Percentiles rank a stretch among this genome's conserved stretches.
These are phyloP conservation scores for Arctopsyche grandis DNA, from an alignment of 1,140 invertebrate species.

Conservation along the genomic window DNA sequence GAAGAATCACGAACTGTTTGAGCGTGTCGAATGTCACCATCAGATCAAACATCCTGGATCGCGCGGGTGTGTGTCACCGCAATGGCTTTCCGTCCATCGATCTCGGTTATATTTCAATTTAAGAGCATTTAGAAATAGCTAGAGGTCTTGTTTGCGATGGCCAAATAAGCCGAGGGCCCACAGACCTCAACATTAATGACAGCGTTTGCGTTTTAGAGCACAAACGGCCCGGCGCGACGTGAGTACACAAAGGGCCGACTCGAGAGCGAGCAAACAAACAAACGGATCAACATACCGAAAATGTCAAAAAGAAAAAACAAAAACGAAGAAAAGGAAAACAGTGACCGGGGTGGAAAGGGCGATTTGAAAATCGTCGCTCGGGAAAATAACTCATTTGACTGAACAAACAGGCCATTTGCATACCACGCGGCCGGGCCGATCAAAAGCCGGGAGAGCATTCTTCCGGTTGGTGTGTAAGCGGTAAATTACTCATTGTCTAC, in stretches of 20 bases:
- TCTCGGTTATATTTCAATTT: constrained; percentile 15
- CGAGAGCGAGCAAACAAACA: constrained; percentile 10
- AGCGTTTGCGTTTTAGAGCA: constrained; percentile 51
- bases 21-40: constrained; percentile 21
- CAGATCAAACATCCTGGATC: constrained; percentile 21
- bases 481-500: constrained; percentile 33
- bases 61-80: background rate
- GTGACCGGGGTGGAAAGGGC: too few species aligned
- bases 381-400: constrained; percentile 46
- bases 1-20: background rate
- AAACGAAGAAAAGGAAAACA: background rate
- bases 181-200: constrained; percentile 41
- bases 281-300: constrained; percentile 10
- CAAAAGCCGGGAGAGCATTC: constrained; percentile 19
- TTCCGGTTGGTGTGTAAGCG: constrained; percentile 5
- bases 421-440: constrained; percentile 27
- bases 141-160: constrained; percentile 33
- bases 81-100: background rate
- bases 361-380: background rate
- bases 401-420: constrained; percentile 42
- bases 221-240: constrained; percentile 29
- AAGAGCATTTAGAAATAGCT: background rate
- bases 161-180: constrained; percentile 42
- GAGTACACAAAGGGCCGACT: constrained; percentile 28
- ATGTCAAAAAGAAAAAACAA: background rate